Evolutionary conservation across 2,797 vertebrate genomes (phyloP).

Genomic region (Lepus oiostolus): DNA sequence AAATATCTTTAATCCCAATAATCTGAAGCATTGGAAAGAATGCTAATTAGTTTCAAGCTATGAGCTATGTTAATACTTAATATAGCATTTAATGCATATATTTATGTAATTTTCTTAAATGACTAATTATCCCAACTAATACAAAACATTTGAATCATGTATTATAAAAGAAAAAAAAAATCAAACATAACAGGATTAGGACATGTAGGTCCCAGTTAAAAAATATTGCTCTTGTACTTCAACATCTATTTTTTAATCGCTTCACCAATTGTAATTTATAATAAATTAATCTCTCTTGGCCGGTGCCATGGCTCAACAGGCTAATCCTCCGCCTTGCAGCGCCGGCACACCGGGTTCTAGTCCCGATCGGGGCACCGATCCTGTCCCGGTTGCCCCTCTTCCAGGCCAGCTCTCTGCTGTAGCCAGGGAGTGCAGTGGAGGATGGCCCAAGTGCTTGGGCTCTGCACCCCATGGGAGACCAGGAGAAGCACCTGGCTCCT

Average conservation of each 20-base stretch:
- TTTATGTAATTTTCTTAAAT: constrained; percentile 35
- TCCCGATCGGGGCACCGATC: no score
- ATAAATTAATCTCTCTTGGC: constrained; percentile 72
- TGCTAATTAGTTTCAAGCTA: not conserved
- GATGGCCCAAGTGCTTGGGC: no score
- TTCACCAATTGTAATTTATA: constrained; percentile 56
- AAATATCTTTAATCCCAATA: constrained; percentile 23
- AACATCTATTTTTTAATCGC: constrained; percentile 48
- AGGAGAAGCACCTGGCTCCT: no score
- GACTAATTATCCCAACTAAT: not conserved
- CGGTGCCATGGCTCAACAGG: no score
- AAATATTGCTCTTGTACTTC: constrained; percentile 56
- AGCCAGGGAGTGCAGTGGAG: no score
- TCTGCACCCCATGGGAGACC: no score
- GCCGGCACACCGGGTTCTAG: no score
- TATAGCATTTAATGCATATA: not conserved
- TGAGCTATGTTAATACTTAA: not conserved
- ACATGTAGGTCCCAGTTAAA: constrained; percentile 19
- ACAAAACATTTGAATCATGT: not conserved
- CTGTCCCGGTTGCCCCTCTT: no score
- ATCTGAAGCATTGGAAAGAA: not conserved
- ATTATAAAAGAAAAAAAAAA: not conserved
- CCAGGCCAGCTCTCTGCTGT: no score
- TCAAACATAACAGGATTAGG: not conserved
- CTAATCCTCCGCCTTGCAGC: no score